Base-by-base conservation (phyloP, 2,113 vertebrate species). In the Cacatua alba region DNA sequence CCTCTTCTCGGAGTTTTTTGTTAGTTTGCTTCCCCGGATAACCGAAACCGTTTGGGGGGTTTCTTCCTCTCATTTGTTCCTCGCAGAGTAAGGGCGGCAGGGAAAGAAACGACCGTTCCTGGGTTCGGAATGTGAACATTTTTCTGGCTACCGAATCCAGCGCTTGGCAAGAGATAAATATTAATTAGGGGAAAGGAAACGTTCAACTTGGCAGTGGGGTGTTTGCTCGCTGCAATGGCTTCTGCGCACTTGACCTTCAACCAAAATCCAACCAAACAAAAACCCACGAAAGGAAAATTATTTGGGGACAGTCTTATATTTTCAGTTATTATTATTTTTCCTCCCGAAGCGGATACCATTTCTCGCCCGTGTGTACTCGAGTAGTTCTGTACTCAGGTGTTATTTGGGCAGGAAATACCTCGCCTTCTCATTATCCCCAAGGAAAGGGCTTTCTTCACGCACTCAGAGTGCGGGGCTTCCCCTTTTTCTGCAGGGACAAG, bases 1-100 rank as follows among this genome's bases (percentile, higher is more conserved):
- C 31, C 9, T 64, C 71, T 65, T 63, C 7, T 6, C 1, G 1
- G 13, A 46, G 35, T 49, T 71, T 92, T 79, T 60, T 17, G 25
- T 59, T 60, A 9, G 9, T 60, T 90, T 24, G 29, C 39, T 41
- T 81, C 15, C 5, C 31, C 6, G 28, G 11, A 7, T 90, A 44
- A 65, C 28, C 6, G 31, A 84, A 89, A 70, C 25, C 12, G 9
- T 11, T 76, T 14, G 18, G 9, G 12, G 7, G 3, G 0, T 9
- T 5, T 18, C 11, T 2, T 2, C 11, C 2, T 5, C n/a, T n/a
- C 17, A 2, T 41, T 92, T 39, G 19, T 20, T 67, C 31, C 5
- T 31, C 11, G 12, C 17, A 39, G 41, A 74, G 35, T 16, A 63
- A 59, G 53, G 10, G 37, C 7, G 5, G 49, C 26, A 20, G 53